Base-by-base conservation (phyloP, 2,113 vertebrate species). In the Probosciger aterrimus region DNA sequence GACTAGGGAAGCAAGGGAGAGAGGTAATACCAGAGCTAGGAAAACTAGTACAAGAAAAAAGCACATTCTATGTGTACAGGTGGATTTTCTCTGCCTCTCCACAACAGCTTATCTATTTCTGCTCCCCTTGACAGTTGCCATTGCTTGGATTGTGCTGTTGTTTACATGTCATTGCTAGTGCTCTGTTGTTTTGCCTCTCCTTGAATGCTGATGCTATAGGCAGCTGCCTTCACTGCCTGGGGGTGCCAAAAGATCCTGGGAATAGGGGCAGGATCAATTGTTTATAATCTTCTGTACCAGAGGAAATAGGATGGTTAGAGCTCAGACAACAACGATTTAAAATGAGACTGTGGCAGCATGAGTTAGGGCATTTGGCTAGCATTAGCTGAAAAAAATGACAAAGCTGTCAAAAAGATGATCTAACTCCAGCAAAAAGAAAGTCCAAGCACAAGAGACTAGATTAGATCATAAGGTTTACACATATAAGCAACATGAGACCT, bases 1-100 rank as follows among this genome's bases (percentile, higher is more conserved):
- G 46, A 28, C 35, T 68, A 28, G 43, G 14, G 20, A 33, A 79
- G 52, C 0, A 6, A 60, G 24, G 14, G 33, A 64, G 49, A 24
- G 19, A n/a, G 52, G 14, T 31, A 33, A n/a, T 14, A 47, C 5
- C n/a, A 60, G 30, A 53, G 11, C 15, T 71, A 82, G 50, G 22
- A 75, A 69, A 64, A 52, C 18, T 33, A 33, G 25, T 47, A 23
- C 25, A 65, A 53, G 28, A 64, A 64, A 59, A 84, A 59, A 43
- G 2, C 27, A 39, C 1, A 0, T 65, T 39, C 27, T 64, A 1
- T 31, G 19, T 37, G 16, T 46, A 30, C 18, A 22, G 16, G 39
- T 65, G 30, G 39, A 59, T 65, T 79, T 79, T 88, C 30, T n/a
- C 62, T 84, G 33, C 33, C 47, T 79, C 43, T 69, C 25, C 23